phyloP scores from a whole-genome alignment of 1,140 invertebrate genomes.

The Drosophila varians region DNA sequence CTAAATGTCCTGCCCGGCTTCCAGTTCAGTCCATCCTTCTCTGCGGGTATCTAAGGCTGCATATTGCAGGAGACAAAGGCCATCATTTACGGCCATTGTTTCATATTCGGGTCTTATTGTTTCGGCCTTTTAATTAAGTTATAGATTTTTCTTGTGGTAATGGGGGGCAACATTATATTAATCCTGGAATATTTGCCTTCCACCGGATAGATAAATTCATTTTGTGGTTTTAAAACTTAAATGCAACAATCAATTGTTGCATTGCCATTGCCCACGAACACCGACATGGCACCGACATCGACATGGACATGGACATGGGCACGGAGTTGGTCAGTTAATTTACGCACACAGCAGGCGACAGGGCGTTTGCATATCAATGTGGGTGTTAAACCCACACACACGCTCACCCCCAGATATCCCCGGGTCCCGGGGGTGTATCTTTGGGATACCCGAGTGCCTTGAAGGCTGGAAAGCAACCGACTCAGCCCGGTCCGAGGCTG shows the following conservation, averaged over 20 bases:
- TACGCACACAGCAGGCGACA: conserved; percentile 52
- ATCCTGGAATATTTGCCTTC: conserved; percentile 6
- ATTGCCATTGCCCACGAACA: conserved; percentile 14
- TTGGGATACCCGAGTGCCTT: conserved; percentile 51
- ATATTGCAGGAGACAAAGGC: conserved; percentile 5
- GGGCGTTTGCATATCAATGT: conserved; percentile 64
- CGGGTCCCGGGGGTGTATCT: conserved; percentile 48
- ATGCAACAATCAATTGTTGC: conserved; percentile 76
- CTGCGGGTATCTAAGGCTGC: background rate
- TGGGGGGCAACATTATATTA: conserved; percentile 28
- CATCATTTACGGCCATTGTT: conserved; percentile 57
- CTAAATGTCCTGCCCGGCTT: conserved; percentile 42
- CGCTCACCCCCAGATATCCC: conserved; percentile 14
- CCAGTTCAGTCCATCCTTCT: conserved; percentile 1
- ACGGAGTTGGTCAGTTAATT: conserved; percentile 61
- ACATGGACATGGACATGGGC: conserved; percentile 32
- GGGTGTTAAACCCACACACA: conserved; percentile 35
- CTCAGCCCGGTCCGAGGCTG: conserved; percentile 49
- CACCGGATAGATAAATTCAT: conserved; percentile 58
- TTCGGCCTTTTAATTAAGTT: conserved; percentile 57
- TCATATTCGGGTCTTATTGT: conserved; percentile 49
- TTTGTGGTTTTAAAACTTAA: conserved; percentile 53
- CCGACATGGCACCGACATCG: conserved; percentile 10
- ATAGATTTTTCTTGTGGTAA: conserved; percentile 42
- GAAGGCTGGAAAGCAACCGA: conserved; percentile 59